Evolutionary conservation across 1,140 invertebrate genomes (phyloP).

Genomic region (Zaprionus ornatus): DNA sequence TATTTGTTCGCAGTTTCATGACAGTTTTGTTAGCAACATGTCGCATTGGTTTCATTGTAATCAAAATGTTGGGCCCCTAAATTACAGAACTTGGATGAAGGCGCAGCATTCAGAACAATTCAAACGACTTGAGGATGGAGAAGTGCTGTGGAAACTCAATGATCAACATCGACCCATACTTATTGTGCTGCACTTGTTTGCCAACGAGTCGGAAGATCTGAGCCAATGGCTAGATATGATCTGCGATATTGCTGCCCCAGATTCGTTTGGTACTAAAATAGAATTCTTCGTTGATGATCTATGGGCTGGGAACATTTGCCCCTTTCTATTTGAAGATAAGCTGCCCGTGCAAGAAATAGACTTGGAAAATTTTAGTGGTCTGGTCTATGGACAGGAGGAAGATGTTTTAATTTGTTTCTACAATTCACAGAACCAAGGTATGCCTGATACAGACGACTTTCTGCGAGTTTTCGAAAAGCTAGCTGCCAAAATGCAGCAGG

Average conservation of each 20-base stretch:
- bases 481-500: conserved; percentile 25
- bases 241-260: conserved; percentile 34
- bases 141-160: neutral
- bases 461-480: conserved; percentile 8
- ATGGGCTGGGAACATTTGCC: conserved; percentile 18
- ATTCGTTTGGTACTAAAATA: conserved; percentile 9
- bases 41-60: neutral
- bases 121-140: conserved; percentile 7
- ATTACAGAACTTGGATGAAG: conserved; percentile 29
- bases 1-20: neutral
- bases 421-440: conserved; percentile 7
- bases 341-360: conserved; percentile 13
- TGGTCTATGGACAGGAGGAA: conserved; percentile 27
- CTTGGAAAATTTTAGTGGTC: conserved; percentile 32
- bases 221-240: conserved; percentile 43
- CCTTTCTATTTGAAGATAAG: neutral
- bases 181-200: conserved; percentile 43
- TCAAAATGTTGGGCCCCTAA: conserved; percentile 11
- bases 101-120: conserved; percentile 24
- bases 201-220: conserved; percentile 19
- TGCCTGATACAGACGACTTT: neutral
- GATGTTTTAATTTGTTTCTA: conserved; percentile 44
- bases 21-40: neutral
- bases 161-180: conserved; percentile 23
- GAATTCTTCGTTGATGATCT: conserved; percentile 51